Base-by-base conservation (phyloP, 2,888 invertebrate genomes). In the Chloromyia formosa region DNA sequence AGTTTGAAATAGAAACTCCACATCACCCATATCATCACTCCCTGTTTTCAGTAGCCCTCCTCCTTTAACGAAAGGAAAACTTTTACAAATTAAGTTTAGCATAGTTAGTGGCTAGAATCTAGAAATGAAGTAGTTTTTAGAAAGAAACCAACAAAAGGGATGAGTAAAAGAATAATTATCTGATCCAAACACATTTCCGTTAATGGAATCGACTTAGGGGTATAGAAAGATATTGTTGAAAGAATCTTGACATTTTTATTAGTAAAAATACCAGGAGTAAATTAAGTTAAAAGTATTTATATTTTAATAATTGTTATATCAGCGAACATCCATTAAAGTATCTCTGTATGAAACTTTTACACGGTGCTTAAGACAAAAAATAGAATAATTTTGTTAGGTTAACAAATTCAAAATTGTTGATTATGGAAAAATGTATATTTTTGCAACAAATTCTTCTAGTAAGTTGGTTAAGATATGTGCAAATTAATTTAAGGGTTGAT, bases 1-100 rank as follows among this genome's bases (percentile, higher is more conserved):
- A 66, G 66, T n/a, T 35, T 49, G 7, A 23, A 49, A 62, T 18
- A 62, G 40, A 40, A 23, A n/a, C n/a, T 62, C 40, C 62, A 62
- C 27, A 35, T 35, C 27, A 35, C 27, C 27, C 27, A 35, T 35
- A 35, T 35, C 27, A 35, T 35, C 27, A 35, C 7, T 35, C 3
- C 3, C 27, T 35, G 27, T 7, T 35, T 4, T 35, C 27, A 35
- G 27, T 7, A 35, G 7, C 27, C 27, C 3, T 35, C 27, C 7
- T 2, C 27, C 27, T 35, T 35, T 35, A 4, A 35, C 27, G 27
- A 62, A 62, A 62, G 23, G n/a, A n/a, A 7, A 16, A 62, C 14
- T 35, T 18, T n/a, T 62, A 60, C 60, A 62, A 62, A 40, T 23
- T 62, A 62, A 62, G 62, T 62, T 60, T 60, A 62, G 62, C 14